These are phyloP conservation scores for Eulithis testata DNA, from an alignment of 2,888 invertebrate genomes.

Conservation along the genomic window DNA sequence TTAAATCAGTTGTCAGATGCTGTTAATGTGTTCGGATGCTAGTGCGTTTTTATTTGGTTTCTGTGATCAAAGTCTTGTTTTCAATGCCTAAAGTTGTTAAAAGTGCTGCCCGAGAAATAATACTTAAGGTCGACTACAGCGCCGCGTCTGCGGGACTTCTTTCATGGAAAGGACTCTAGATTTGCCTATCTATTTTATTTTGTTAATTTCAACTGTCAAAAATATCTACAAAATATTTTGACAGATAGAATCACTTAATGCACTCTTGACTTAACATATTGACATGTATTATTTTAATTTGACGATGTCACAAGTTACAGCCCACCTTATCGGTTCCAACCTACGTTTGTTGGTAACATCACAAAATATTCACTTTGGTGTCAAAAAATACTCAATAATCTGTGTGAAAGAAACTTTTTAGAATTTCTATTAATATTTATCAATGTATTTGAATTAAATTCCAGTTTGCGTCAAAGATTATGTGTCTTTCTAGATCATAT, in stretches of 20 bases:
- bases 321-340: neutral
- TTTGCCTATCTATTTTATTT: constrained; percentile 5
- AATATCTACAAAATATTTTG: neutral
- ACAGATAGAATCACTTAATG: neutral
- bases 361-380: constrained; percentile 11
- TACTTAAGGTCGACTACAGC: too few relatives aligned
- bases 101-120: too few relatives aligned
- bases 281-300: neutral
- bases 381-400: constrained; percentile 19
- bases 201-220: constrained; percentile 6
- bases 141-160: too few relatives aligned
- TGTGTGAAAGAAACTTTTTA: constrained; percentile 17
- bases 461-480: constrained; percentile 11
- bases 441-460: constrained; percentile 25
- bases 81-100: too few relatives aligned
- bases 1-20: too few relatives aligned
- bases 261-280: too few relatives aligned
- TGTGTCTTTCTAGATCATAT: constrained; percentile 25
- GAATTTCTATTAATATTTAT: constrained; percentile 26
- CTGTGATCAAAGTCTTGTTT: too few relatives aligned
- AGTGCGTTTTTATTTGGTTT: too few relatives aligned
- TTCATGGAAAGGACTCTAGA: too few relatives aligned
- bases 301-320: neutral
- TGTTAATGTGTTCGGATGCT: too few relatives aligned
- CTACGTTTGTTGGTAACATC: constrained; percentile 5